Conservation (phyloP, 1,140 invertebrate species). For the Sitophilus oryzae region DNA sequence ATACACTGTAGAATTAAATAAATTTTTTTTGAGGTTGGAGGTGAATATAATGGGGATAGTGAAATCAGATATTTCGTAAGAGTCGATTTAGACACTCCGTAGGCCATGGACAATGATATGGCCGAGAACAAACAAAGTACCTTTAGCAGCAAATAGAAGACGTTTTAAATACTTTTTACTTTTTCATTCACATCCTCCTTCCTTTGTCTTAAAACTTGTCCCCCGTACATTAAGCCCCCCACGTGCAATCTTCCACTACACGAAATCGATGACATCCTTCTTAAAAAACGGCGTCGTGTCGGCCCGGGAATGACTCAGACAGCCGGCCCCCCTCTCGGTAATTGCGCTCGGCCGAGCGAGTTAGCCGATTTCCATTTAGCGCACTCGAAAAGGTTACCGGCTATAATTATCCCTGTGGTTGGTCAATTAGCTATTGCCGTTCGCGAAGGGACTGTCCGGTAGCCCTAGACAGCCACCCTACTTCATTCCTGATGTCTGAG, state of each 20-base stretch:
- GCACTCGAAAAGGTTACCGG: conserved; percentile 26
- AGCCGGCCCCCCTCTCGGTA: neutral
- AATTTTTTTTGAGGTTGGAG: too few relatives aligned
- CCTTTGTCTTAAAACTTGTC: neutral
- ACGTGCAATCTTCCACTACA: neutral
- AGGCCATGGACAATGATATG: too few relatives aligned
- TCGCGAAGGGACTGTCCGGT: neutral
- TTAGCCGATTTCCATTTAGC: conserved; percentile 6
- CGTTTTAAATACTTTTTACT: too few relatives aligned
- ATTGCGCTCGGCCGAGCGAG: neutral
- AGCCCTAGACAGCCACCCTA: too few relatives aligned
- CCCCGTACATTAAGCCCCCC: neutral
- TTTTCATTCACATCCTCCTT: too few relatives aligned
- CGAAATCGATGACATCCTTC: conserved; percentile 11
- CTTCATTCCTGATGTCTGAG: too few relatives aligned
- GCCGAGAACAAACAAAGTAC: too few relatives aligned
- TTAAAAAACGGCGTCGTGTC: conserved; percentile 16
- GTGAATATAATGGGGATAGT: too few relatives aligned
- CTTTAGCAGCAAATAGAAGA: too few relatives aligned
- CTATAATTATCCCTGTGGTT: conserved; percentile 27
- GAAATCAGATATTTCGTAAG: too few relatives aligned
- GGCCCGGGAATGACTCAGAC: neutral
- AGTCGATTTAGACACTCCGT: too few relatives aligned
- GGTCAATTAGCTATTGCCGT: conserved; percentile 16
- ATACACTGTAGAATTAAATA: too few relatives aligned